A percentile compares a stretch with the other conserved stretches of the same genome.
Conservation (phyloP, 37 sponge, comb jelly and placozoan genomes). For the Oscarella lobularis region DNA sequence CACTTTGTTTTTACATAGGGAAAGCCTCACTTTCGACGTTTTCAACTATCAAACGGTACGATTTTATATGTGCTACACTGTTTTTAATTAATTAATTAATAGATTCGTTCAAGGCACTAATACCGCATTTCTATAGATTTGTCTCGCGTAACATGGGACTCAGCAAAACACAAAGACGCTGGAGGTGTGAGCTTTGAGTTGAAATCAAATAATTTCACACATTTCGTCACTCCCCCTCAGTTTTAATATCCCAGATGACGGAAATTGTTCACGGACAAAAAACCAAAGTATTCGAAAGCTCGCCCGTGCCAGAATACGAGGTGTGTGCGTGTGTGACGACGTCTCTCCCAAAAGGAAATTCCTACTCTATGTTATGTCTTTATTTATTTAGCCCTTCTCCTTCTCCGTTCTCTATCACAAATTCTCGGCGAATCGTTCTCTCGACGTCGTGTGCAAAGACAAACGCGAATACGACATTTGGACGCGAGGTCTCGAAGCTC, state of each 20-base stretch:
- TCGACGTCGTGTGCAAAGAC: conserved; percentile 79
- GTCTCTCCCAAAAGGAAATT: too few species aligned
- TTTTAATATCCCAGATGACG: conserved; percentile 66
- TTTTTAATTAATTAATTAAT: conserved; percentile 8
- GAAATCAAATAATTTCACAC: neutral
- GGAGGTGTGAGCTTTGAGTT: conserved; percentile 5
- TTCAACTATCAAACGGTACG: conserved; percentile 26
- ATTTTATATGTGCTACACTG: neutral
- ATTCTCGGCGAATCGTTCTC: conserved; percentile 21
- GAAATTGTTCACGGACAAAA: conserved; percentile 58
- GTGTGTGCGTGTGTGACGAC: too few species aligned
- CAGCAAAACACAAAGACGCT: conserved; percentile 39
- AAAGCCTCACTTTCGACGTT: conserved; percentile 61
- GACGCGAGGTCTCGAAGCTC: conserved; percentile 63
- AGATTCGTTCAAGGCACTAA: too few species aligned
- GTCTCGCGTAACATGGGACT: conserved; percentile 61
- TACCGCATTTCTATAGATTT: conserved; percentile 65
- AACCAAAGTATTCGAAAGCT: conserved; percentile 56
- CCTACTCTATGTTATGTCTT: too few species aligned
- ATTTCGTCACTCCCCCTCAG: conserved; percentile 8
- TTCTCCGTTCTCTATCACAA: conserved; percentile 4
- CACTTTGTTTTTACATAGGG: conserved; percentile 54
- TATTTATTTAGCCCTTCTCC: neutral
- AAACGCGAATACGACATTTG: conserved; percentile 62
- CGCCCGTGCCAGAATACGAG: conserved; percentile 71